Percentiles rank a stretch among this genome's conserved stretches.
These are phyloP conservation scores for Lamproptera curius DNA, from an alignment of 2,888 invertebrate species.

Conservation along the genomic window DNA sequence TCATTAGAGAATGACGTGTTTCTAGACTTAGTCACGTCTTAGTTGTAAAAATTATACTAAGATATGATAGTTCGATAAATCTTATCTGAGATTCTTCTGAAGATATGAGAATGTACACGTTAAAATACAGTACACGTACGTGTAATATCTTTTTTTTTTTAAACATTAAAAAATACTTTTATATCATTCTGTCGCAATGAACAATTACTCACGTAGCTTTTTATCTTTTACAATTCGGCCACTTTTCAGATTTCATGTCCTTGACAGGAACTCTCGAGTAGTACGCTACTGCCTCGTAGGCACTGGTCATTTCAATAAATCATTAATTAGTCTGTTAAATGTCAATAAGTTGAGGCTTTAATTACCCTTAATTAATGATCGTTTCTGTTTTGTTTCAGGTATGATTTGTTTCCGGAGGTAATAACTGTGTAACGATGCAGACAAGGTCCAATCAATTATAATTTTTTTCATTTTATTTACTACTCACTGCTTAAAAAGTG, in stretches of 20 bases:
- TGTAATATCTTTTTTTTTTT: no score
- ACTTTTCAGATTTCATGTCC: neutral
- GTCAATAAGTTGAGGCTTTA: neutral
- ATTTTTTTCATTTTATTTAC: neutral
- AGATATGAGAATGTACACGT: neutral
- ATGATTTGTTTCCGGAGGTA: neutral
- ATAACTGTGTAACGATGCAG: neutral
- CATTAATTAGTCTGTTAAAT: neutral
- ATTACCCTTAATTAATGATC: neutral
- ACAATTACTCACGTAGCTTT: neutral
- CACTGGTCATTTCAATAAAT: neutral
- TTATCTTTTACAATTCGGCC: neutral
- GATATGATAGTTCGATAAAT: no score
- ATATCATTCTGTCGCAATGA: neutral
- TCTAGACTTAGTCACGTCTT: no score
- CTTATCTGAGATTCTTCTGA: no score
- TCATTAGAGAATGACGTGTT: neutral
- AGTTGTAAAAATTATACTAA: no score
- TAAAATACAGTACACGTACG: neutral
- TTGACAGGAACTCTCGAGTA: neutral
- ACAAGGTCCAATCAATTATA: neutral
- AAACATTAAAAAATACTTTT: neutral
- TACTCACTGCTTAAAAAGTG: neutral
- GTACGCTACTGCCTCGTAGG: no score
- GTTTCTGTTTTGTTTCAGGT: slow-evolving; percentile 15